Base-by-base conservation (phyloP, 2,888 invertebrate genomes). In the Megaustenia siamemsis region DNA sequence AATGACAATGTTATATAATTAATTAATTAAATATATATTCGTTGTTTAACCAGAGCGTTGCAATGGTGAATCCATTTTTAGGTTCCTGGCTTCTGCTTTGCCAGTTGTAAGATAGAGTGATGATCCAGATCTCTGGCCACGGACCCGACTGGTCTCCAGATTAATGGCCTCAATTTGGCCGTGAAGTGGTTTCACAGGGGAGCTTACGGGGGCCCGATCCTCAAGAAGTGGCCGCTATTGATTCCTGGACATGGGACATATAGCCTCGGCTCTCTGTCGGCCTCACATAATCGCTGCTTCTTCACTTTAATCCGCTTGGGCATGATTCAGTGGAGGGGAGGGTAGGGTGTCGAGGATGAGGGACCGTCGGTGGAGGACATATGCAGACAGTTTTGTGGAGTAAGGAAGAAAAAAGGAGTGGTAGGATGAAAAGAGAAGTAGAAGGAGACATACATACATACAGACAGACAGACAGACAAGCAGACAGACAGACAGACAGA, bases 171-270 rank as follows among this genome's bases (percentile, higher is more conserved):
- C 78, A 63, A 45, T 66, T 78, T 63, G 66, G 78, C 63, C 66
- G 63, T 66, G 63, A 66, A 78, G 78, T 28, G 78, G 63, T 60
- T 66, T 66, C 43, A 63, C 66, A 10, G 43, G 43, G 32, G 78
- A 40, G 63, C 66, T 78, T 66, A 66, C 10, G 56, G 63, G 66
- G 32, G 15, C 78, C 43, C 78, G 45, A 78, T 78, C 78, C 63
- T 78, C 78, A 43, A 78, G 78, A 66, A 45, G 66, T 40, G 60
- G 40, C 63, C 45, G 63, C 66, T 78, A 78, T 78, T 78, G 78
- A 78, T 78, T 78, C 78, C 28, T 24, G 63, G 40, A 45, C 78
- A 66, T 66, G 66, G 66, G 78, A 78, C 63, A 78, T 66, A 66
- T 60, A 78, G 78, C 63, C 78, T 45, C 32, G 53, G 4, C 32